Percentiles rank a stretch among this genome's conserved stretches.
phyloP scores from a whole-genome alignment of 2,888 invertebrate species.

The Drosophila cracens region DNA sequence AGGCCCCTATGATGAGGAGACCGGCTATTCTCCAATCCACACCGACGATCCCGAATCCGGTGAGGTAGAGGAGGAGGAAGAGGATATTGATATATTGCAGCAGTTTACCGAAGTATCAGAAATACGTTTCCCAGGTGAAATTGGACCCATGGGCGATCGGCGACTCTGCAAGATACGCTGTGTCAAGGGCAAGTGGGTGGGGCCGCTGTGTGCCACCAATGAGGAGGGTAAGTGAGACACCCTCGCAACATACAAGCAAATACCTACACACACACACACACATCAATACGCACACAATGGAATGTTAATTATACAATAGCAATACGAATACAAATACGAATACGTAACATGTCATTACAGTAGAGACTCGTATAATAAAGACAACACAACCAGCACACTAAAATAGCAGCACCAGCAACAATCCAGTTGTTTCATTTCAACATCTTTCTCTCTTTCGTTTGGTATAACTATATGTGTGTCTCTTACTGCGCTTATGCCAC shows the following conservation, averaged over 20 bases:
- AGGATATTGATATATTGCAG: slow-evolving; percentile 83
- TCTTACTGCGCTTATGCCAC: slow-evolving; percentile 9
- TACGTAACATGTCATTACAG: slow-evolving; percentile 62
- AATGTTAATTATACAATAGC: slow-evolving; percentile 57
- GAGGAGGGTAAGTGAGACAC: slow-evolving; percentile 88
- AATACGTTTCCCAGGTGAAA: slow-evolving; percentile 89
- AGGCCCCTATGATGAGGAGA: slow-evolving; percentile 84
- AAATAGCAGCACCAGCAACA: slow-evolving; percentile 57
- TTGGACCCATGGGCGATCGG: slow-evolving; percentile 90
- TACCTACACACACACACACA: slow-evolving; percentile 23
- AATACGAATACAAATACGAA: slow-evolving; percentile 43
- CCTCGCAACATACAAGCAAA: slow-evolving; percentile 32
- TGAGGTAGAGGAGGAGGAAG: slow-evolving; percentile 84
- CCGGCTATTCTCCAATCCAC: slow-evolving; percentile 83
- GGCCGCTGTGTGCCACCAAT: slow-evolving; percentile 90
- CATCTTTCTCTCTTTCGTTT: slow-evolving; percentile 19
- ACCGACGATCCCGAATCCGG: slow-evolving; percentile 83
- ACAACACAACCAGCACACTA: slow-evolving; percentile 62
- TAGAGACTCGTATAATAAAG: slow-evolving; percentile 62
- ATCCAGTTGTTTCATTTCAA: slow-evolving; percentile 73
- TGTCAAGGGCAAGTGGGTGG: slow-evolving; percentile 93
- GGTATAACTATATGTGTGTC: background rate
- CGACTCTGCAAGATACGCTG: slow-evolving; percentile 93
- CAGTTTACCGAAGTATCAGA: slow-evolving; percentile 85
- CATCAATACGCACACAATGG: slow-evolving; percentile 43